These are phyloP conservation scores for Catonia carolina DNA, from an alignment of 2,888 invertebrate species.

Conservation along the genomic window DNA sequence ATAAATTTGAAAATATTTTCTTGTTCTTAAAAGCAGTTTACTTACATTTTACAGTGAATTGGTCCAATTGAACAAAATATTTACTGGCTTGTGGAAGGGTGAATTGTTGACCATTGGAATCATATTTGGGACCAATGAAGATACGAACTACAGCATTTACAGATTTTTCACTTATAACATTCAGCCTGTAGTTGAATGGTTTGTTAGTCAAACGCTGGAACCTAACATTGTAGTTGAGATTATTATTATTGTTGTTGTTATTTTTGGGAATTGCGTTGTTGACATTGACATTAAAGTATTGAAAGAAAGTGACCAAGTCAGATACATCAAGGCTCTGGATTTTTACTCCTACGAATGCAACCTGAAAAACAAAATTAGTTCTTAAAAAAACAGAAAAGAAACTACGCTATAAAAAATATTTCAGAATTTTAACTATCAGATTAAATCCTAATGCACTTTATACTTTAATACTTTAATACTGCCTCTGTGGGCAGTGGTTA, in stretches of 20 bases:
- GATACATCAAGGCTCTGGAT: conserved; percentile 57
- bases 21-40: too few relatives aligned
- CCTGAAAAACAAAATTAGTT: too few relatives aligned
- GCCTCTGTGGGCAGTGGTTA: too few relatives aligned
- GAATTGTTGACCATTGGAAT: conserved; percentile 50
- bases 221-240: conserved; percentile 39
- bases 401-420: too few relatives aligned
- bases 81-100: conserved; percentile 41
- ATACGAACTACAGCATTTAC: conserved; percentile 56
- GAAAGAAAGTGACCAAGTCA: conserved; percentile 61
- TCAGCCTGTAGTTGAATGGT: conserved; percentile 53
- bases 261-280: conserved; percentile 58
- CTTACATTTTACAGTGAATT: conserved; percentile 50
- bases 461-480: too few relatives aligned
- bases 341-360: conserved; percentile 56
- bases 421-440: too few relatives aligned
- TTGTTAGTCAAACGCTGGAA: too few relatives aligned
- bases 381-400: too few relatives aligned
- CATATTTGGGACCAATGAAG: conserved; percentile 63
- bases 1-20: too few relatives aligned
- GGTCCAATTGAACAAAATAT: conserved; percentile 59
- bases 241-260: conserved; percentile 55
- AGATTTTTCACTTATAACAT: conserved; percentile 51
- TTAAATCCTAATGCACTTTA: too few relatives aligned
- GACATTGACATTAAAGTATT: conserved; percentile 58